phyloP scores from a whole-genome alignment of 2,888 invertebrate genomes.

The Sialis lutaria region DNA sequence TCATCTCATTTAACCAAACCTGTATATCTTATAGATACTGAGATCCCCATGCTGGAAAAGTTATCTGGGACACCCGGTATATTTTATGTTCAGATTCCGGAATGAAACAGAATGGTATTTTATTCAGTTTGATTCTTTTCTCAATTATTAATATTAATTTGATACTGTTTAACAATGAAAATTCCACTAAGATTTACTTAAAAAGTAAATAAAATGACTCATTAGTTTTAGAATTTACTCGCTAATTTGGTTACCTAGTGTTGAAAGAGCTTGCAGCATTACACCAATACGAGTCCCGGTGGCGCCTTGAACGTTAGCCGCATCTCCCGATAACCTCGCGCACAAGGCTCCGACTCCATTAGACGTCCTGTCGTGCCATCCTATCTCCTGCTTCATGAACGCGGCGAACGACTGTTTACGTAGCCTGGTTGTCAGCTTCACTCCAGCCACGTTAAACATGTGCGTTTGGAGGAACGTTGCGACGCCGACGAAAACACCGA shows the following conservation, averaged over 20 bases:
- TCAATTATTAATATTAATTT: no score
- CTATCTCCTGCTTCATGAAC: constrained; percentile 49
- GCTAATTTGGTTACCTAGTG: constrained; percentile 14
- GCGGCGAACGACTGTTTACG: constrained; percentile 41
- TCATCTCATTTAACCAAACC: no score
- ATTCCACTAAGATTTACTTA: no score
- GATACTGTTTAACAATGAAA: no score
- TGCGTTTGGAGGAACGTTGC: constrained; percentile 52
- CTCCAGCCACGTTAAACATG: constrained; percentile 61
- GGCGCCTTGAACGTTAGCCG: constrained; percentile 32
- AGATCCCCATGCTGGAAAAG: no score
- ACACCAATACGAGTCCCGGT: constrained; percentile 43
- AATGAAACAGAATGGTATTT: no score
- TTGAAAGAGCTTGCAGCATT: constrained; percentile 36
- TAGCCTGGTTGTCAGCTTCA: constrained; percentile 49
- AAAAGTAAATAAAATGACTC: no score
- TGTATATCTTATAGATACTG: no score
- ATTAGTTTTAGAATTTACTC: no score
- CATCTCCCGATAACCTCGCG: constrained; percentile 47
- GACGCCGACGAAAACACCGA: constrained; percentile 45
- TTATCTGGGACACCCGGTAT: no score
- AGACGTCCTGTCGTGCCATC: constrained; percentile 42
- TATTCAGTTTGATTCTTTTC: no score
- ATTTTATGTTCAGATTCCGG: no score
- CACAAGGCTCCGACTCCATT: constrained; percentile 62